Evolutionary conservation across 2,113 vertebrate species (phyloP).

Genomic region (Glareola pratincola): DNA sequence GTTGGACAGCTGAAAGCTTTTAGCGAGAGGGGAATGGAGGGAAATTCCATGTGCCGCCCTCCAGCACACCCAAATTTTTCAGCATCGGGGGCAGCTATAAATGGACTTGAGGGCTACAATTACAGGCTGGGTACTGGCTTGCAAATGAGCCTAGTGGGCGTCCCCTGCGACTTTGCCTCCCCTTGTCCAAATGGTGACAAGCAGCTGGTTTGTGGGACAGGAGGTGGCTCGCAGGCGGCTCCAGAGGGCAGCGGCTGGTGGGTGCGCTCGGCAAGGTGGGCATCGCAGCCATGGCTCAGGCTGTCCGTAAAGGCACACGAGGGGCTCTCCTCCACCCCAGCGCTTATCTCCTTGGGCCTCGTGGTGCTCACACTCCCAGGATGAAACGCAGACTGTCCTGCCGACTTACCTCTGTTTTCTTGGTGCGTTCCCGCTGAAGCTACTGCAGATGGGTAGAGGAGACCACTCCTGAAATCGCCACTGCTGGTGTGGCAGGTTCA

Average conservation of each 20-base stretch:
- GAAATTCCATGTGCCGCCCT: not conserved
- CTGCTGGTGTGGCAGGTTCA: not conserved
- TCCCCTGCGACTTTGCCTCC: not conserved
- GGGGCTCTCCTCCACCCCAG: not conserved
- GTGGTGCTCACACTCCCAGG: not conserved
- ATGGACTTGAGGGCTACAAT: not conserved
- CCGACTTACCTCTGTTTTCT: not conserved
- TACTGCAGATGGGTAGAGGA: not conserved
- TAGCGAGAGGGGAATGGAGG: not conserved
- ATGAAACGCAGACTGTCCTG: not conserved
- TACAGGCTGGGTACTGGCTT: not conserved
- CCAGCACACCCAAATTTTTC: not conserved
- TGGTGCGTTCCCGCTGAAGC: not conserved
- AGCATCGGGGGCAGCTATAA: not conserved
- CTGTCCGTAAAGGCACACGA: not conserved
- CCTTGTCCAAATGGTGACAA: not conserved
- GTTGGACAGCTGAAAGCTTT: slow-evolving; percentile 12
- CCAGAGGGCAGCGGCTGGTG: not conserved
- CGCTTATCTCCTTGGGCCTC: not conserved
- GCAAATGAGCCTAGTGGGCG: not conserved
- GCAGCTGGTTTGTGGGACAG: not conserved
- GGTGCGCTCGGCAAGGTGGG: accelerated
- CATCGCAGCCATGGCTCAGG: accelerated
- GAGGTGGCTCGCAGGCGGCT: not conserved
- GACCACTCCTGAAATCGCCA: not conserved